These are phyloP conservation scores for Campoletis raptor DNA, from an alignment of 2,888 invertebrate genomes.

Conservation along the genomic window DNA sequence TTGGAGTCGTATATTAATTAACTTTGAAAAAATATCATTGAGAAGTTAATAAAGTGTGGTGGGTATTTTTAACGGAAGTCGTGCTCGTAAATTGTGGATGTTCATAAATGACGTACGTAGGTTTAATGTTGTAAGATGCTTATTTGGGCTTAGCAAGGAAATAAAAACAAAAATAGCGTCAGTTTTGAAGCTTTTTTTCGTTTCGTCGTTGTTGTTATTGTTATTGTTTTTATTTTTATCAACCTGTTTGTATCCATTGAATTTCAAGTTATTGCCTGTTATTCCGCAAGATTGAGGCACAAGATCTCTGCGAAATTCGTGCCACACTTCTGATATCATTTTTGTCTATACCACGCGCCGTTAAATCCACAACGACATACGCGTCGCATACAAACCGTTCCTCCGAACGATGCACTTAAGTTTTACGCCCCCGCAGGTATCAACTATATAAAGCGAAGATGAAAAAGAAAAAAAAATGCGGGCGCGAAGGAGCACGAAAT, in stretches of 20 bases:
- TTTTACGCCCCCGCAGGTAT: constrained; percentile 13
- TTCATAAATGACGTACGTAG: constrained; percentile 30
- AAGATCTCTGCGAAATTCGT: constrained; percentile 6
- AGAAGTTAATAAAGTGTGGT: constrained; percentile 26
- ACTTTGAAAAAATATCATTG: constrained; percentile 7
- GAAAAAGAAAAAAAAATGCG: neutral
- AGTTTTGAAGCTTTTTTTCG: neutral
- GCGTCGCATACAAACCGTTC: constrained; percentile 21
- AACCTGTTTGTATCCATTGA: constrained; percentile 9
- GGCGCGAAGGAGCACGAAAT: constrained; percentile 7
- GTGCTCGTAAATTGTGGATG: constrained; percentile 43
- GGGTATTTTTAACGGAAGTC: constrained; percentile 50
- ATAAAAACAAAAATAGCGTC: neutral
- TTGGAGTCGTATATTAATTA: neutral
- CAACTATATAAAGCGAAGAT: constrained; percentile 9
- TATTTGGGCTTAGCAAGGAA: neutral
- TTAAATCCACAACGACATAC: constrained; percentile 36
- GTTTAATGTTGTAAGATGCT: constrained; percentile 32
- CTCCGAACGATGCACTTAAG: constrained; percentile 16
- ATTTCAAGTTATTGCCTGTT: constrained; percentile 40
- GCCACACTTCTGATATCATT: constrained; percentile 34
- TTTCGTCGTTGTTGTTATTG: neutral
- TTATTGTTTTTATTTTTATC: neutral
- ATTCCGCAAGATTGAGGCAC: neutral
- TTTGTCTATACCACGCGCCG: constrained; percentile 53